Base-by-base conservation (phyloP, 2,888 invertebrate genomes). In the Diarsia rubi region DNA sequence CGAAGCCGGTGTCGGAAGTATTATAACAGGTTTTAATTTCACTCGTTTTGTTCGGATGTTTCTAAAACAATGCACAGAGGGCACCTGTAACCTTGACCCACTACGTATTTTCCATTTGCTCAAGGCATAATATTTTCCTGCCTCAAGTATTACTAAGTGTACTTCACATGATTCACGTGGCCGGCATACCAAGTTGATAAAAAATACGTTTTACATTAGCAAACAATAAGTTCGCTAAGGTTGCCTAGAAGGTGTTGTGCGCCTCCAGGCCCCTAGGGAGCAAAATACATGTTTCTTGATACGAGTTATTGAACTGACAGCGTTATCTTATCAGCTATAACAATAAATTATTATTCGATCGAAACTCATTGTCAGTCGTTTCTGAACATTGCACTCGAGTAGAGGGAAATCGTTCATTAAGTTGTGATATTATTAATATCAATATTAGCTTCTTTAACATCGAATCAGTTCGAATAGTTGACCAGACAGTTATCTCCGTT, bases 291-390 rank as follows among this genome's bases (percentile, higher is more conserved):
- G 86, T 89, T 92, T 90, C 86, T 89, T 85, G 90, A 89, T 90
- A 89, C 87, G 90, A 93, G 94, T 93, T 95, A 94, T 94, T 95
- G 94, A 95, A 95, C 93, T 91, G 91, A 90, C 90, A 82, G 80
- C 83, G 83, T 90, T 95, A 96, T 95, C 95, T 95, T 96, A 96
- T 96, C 95, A 89, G 84, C 87, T 86, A 82, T 88, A 90, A 92
- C 93, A 93, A 92, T 92, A 92, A 85, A 92, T 90, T 91, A 91
- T 93, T 92, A 91, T 92, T 91, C 90, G 87, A 88, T 86, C 81
- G 80, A 83, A 89, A 84, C 88, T 90, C 68, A 83, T 73, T 76
- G 87, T 81, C 90, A 92, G 91, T 92, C 85, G 87, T 86, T 82
- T 79, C 75, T 81, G 81, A 81, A 77, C 88, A 84, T 80, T 85